These are phyloP conservation scores for Petrocephalus microphthalmus DNA, from an alignment of 2,113 vertebrate genomes.

Conservation along the genomic window DNA sequence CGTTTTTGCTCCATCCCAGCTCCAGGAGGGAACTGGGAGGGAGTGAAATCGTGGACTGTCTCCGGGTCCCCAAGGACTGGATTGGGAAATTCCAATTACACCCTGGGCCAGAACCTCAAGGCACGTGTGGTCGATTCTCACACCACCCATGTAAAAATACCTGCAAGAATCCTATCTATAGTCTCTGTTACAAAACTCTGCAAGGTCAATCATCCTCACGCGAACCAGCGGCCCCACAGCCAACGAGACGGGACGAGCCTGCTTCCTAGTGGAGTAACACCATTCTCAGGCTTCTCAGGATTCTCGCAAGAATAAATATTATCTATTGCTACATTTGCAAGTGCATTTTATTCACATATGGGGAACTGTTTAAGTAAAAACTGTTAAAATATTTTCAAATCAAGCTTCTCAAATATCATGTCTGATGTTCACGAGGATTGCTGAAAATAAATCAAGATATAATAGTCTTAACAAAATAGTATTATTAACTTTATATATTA, in stretches of 20 bases:
- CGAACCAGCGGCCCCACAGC: background rate
- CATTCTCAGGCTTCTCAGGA: background rate
- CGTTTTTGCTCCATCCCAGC: background rate
- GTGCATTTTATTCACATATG: background rate
- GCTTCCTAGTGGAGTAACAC: constrained; percentile 10
- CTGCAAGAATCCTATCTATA: constrained; percentile 3
- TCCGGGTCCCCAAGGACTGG: background rate
- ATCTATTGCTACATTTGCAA: constrained; percentile 25
- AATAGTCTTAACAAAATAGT: constrained; percentile 4
- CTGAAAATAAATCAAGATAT: constrained; percentile 13
- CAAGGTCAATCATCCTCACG: background rate
- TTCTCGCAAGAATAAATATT: background rate
- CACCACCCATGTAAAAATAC: constrained; percentile 22
- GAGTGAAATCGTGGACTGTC: background rate
- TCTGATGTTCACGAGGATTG: background rate
- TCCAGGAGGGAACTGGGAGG: background rate
- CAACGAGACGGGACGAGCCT: background rate
- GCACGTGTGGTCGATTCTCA: constrained; percentile 52
- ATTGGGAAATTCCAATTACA: constrained; percentile 12
- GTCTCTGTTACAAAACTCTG: background rate
- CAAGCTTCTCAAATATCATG: constrained; percentile 14
- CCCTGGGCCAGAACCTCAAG: constrained; percentile 47
- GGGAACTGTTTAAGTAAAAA: background rate
- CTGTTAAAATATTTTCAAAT: background rate
- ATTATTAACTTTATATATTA: constrained; percentile 18